Percentiles rank a stretch among this genome's conserved stretches.
These are phyloP conservation scores for Porites lutea DNA, from an alignment of 64 coral and sea anemone genomes.

Conservation along the genomic window DNA sequence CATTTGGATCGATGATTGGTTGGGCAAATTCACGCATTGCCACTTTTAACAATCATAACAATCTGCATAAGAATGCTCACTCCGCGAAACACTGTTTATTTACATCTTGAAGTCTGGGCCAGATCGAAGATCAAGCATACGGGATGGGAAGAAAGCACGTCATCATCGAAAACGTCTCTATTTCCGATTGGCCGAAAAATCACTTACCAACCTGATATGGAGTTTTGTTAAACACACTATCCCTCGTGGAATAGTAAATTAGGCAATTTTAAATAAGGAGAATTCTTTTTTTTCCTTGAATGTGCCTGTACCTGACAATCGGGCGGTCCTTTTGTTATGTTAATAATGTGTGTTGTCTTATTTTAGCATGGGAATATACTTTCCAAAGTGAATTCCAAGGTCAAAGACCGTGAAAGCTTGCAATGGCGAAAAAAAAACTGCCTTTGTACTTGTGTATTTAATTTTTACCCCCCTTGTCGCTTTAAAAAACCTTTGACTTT, in stretches of 20 bases:
- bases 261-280: not conserved
- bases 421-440: too few species aligned
- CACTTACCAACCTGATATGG: too few species aligned
- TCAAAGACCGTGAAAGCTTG: not conserved
- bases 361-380: too few species aligned
- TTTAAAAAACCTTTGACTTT: too few species aligned
- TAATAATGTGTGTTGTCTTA: not conserved
- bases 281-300: not conserved
- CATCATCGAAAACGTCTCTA: not conserved
- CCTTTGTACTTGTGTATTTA: too few species aligned
- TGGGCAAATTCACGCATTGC: not conserved
- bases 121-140: not conserved
- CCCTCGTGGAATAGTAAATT: constrained; percentile 48
- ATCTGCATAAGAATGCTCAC: constrained; percentile 10
- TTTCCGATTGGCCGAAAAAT: not conserved
- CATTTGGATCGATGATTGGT: constrained; percentile 41
- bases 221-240: not conserved
- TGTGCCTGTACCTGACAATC: not conserved
- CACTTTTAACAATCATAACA: not conserved
- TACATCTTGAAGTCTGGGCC: not conserved
- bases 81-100: not conserved
- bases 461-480: too few species aligned
- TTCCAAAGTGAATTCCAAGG: too few species aligned
- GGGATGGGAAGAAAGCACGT: not conserved
- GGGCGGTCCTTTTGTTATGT: not conserved